Conservation (phyloP, 2,797 vertebrate genomes). For the Uromys caudimaculatus region DNA sequence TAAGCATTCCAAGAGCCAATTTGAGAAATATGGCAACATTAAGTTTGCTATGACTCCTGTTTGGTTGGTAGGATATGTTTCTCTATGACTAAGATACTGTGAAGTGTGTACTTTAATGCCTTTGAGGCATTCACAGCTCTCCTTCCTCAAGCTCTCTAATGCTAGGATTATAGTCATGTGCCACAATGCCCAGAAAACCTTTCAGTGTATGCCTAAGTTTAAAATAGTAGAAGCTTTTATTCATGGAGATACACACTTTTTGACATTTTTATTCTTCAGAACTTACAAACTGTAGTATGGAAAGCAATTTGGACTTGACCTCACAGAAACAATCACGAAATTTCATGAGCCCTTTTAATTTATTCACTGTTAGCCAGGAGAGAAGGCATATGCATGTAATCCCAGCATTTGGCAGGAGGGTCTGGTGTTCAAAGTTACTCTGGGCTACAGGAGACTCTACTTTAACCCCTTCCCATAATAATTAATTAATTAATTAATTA, state of each 20-base stretch:
- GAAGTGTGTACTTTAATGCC: background rate
- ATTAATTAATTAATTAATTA: background rate
- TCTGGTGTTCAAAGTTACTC: background rate
- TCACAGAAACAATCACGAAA: conserved; percentile 8
- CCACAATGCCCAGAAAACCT: background rate
- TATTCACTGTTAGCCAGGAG: background rate
- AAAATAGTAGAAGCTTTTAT: background rate
- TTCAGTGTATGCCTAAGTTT: background rate
- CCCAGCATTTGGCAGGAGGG: too few relatives aligned
- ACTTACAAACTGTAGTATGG: conserved; percentile 12
- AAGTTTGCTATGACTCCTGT: background rate
- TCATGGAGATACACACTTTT: background rate
- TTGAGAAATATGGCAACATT: background rate
- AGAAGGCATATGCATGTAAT: background rate
- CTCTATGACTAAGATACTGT: background rate
- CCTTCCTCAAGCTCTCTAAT: background rate
- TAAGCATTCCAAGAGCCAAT: background rate
- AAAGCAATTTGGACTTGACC: conserved; percentile 31
- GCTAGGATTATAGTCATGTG: background rate
- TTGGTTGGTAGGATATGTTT: background rate
- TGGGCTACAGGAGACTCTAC: background rate
- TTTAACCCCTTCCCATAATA: background rate
- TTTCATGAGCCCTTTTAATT: background rate
- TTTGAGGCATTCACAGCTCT: background rate
- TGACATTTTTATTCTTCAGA: conserved; percentile 27